Evolutionary conservation across 2,888 invertebrate species (phyloP).

Genomic region (Orchestes rusci): DNA sequence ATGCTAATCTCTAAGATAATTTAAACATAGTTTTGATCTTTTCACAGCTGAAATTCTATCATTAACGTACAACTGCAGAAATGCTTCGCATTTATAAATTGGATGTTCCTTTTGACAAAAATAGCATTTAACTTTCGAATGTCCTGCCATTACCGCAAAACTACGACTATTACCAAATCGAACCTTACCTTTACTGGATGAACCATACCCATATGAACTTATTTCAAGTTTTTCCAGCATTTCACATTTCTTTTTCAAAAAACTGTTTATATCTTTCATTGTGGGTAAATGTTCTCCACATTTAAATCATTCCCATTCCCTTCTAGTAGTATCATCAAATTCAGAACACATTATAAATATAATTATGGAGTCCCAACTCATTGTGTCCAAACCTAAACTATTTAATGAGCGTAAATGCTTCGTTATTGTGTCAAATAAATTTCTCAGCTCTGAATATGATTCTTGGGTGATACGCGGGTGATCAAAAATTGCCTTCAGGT

Average conservation of each 20-base stretch:
- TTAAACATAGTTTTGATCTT: conserved; percentile 14
- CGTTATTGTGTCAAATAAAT: conserved; percentile 17
- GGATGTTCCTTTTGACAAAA: conserved; percentile 9
- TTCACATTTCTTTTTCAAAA: too few relatives aligned
- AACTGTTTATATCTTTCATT: too few relatives aligned
- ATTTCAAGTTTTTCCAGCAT: too few relatives aligned
- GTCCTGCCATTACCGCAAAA: too few relatives aligned
- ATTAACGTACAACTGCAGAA: conserved; percentile 7
- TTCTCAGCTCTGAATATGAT: conserved; percentile 12
- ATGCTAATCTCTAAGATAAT: conserved; percentile 9
- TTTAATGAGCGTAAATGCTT: too few relatives aligned
- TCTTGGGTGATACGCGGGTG: conserved; percentile 12
- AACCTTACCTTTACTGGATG: too few relatives aligned
- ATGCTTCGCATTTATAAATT: conserved; percentile 13
- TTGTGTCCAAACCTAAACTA: too few relatives aligned
- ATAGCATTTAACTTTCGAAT: background rate
- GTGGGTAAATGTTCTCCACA: too few relatives aligned
- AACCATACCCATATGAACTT: too few relatives aligned
- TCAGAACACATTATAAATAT: conserved; percentile 17
- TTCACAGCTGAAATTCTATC: too few relatives aligned
- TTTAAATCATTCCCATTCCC: conserved; percentile 19
- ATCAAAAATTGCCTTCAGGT: conserved; percentile 20
- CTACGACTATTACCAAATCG: too few relatives aligned
- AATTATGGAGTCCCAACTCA: conserved; percentile 19
- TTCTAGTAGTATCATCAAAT: conserved; percentile 18